These are phyloP conservation scores for Lamprologus callipterus DNA, from an alignment of 2,113 vertebrate genomes.

Conservation along the genomic window DNA sequence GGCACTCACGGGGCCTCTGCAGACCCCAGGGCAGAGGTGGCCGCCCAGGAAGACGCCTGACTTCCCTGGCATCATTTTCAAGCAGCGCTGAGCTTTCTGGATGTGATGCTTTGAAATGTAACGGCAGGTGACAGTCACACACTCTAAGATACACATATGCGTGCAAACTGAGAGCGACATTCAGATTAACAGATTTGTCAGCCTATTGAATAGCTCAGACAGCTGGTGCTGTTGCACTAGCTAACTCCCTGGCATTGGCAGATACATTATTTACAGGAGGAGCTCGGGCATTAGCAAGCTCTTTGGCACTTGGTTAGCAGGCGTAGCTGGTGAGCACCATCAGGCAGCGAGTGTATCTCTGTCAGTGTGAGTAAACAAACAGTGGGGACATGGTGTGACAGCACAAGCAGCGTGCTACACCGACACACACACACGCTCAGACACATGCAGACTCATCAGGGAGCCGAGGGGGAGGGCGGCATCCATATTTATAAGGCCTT, in stretches of 20 bases:
- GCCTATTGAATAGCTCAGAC: slow-evolving; percentile 50
- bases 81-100: neutral
- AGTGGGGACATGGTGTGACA: slow-evolving; percentile 60
- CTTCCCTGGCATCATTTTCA: neutral
- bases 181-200: slow-evolving; percentile 40
- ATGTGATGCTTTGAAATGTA: neutral
- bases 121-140: slow-evolving; percentile 34
- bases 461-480: slow-evolving; percentile 37
- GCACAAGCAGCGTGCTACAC: slow-evolving; percentile 26
- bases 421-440: slow-evolving; percentile 3
- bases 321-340: slow-evolving; percentile 17
- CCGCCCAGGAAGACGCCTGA: neutral
- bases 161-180: slow-evolving; percentile 6
- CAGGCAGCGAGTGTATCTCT: slow-evolving; percentile 49
- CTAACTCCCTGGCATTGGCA: slow-evolving; percentile 9
- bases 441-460: slow-evolving; percentile 51
- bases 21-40: neutral
- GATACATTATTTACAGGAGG: slow-evolving; percentile 57
- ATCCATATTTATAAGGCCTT: slow-evolving; percentile 70
- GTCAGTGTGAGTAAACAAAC: slow-evolving; percentile 70
- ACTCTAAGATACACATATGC: neutral
- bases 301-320: slow-evolving; percentile 53
- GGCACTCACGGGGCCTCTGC: slow-evolving; percentile 30
- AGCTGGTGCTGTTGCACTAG: slow-evolving; percentile 12
- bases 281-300: slow-evolving; percentile 25